Conservation (phyloP, 1,140 invertebrate species). For the Bombus breviceps region DNA sequence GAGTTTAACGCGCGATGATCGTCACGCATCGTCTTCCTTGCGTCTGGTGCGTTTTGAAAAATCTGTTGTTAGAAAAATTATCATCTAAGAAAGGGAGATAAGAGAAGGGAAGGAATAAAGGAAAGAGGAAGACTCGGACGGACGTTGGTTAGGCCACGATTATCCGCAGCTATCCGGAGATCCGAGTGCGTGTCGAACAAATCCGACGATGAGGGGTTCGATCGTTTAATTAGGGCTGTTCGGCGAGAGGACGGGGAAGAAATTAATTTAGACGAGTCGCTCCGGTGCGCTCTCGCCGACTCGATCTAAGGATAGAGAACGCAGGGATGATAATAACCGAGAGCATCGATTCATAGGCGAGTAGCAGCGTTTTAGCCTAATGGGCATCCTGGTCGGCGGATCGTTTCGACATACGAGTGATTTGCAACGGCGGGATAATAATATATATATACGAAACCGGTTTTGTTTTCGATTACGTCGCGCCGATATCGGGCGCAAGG, state of each 20-base stretch:
- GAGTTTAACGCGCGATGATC: neutral
- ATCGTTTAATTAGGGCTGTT: slow-evolving; percentile 5
- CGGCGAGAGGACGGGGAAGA: neutral
- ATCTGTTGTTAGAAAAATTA: neutral
- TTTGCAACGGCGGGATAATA: slow-evolving; percentile 59
- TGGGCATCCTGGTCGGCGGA: slow-evolving; percentile 35
- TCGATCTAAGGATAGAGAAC: neutral
- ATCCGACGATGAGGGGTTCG: slow-evolving; percentile 1
- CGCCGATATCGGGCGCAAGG: slow-evolving; percentile 44
- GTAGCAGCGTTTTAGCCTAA: slow-evolving; percentile 53
- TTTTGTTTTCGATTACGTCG: slow-evolving; percentile 65
- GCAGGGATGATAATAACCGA: slow-evolving; percentile 4
- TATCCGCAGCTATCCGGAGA: neutral
- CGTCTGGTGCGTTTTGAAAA: neutral
- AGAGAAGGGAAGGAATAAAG: neutral
- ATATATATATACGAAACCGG: slow-evolving; percentile 58
- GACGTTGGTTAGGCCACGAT: neutral
- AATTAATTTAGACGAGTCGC: slow-evolving; percentile 21
- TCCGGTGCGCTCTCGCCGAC: neutral
- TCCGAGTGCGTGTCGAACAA: too few relatives aligned
- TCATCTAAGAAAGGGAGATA: neutral
- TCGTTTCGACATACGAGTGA: slow-evolving; percentile 55
- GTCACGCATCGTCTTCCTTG: slow-evolving; percentile 7
- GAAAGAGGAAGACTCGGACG: neutral
- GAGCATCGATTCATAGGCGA: slow-evolving; percentile 9